Base-by-base conservation (phyloP, 1,140 invertebrate genomes). In the Bombus huntii region DNA sequence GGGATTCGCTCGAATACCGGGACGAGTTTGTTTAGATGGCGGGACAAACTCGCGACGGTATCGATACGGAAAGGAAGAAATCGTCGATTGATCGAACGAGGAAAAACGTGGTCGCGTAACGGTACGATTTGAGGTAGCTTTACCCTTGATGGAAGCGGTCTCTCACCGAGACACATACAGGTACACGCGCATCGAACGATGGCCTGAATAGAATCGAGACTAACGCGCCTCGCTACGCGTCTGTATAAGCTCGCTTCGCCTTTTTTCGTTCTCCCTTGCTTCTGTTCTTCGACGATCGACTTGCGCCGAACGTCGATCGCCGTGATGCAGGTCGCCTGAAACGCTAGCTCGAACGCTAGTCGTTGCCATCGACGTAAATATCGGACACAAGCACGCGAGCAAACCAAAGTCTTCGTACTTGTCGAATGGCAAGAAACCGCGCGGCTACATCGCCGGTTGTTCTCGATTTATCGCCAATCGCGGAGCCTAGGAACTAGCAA, bases 141-240 rank as follows among this genome's bases (percentile, higher is more conserved):
- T 94, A 92, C 94, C 94, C 93, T 94, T 93, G 89, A 93, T 94
- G 94, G 93, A 94, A 94, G 92, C 92, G 93, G 92, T 92, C 92
- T 84, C 47, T 34, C 65, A 31, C 31, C 31, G 65, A 31, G 15
- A 8, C 13, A 2, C n/a, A 8, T n/a, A 66, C 13, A 18, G 2
- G 57, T 28, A 59, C 25, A 12, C 25, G 3, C 59, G 28, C 28
- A 10, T 89, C 92, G 91, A 88, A 44, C 86, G 85, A 87, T 92
- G 92, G 90, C 93, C 93, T 93, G 92, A 94, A 94, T 94, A 94
- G 93, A 92, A 81, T 85, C 88, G 62, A 75, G 82, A 53, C 68
- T 68, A 73, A 77, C 73, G 81, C 81, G 65, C 71, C 47, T 44
- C 74, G 66, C 73, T 59, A 83, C 73, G 85, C 68, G 53, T 37